Evolutionary conservation across 2,113 vertebrate species (phyloP).

Genomic region (Heterotis niloticus): DNA sequence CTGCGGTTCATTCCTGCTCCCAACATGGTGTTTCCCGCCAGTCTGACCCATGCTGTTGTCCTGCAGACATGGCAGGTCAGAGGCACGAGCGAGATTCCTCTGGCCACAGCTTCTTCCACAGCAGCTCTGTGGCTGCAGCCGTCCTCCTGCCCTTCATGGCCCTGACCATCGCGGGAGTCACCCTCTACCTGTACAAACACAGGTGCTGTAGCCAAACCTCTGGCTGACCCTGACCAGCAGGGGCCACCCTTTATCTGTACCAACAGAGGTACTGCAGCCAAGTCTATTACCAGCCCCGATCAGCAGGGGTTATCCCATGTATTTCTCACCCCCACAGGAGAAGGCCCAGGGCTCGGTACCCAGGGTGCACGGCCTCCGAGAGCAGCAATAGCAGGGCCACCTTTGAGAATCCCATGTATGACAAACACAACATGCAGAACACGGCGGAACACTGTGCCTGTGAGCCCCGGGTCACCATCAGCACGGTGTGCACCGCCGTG

Average conservation of each 20-base stretch:
- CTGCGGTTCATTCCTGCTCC: not conserved
- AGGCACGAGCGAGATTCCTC: slow-evolving; percentile 73
- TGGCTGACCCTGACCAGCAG: no score
- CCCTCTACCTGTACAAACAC: slow-evolving; percentile 99
- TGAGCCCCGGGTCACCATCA: slow-evolving; percentile 95
- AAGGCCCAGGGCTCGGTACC: slow-evolving; percentile 97
- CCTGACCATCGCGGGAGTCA: slow-evolving; percentile 97
- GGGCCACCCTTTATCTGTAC: no score
- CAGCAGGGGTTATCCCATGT: not conserved
- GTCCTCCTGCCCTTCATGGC: slow-evolving; percentile 99
- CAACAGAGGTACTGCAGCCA: no score
- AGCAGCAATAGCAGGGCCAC: slow-evolving; percentile 91
- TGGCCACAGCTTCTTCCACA: slow-evolving; percentile 91
- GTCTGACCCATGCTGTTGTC: not conserved
- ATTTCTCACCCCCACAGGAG: slow-evolving; percentile 61
- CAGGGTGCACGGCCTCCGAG: slow-evolving; percentile 90
- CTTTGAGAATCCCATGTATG: slow-evolving; percentile 98
- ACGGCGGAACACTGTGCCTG: slow-evolving; percentile 80
- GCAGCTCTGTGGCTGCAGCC: slow-evolving; percentile 96
- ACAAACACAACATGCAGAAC: slow-evolving; percentile 87
- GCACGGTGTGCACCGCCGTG: slow-evolving; percentile 98
- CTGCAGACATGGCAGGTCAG: slow-evolving; percentile 59
- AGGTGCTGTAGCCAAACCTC: slow-evolving; percentile 62
- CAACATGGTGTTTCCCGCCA: not conserved
- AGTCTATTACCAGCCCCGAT: no score